phyloP scores from a whole-genome alignment of 1,140 invertebrate species.

The Meloidogyne exigua region DNA sequence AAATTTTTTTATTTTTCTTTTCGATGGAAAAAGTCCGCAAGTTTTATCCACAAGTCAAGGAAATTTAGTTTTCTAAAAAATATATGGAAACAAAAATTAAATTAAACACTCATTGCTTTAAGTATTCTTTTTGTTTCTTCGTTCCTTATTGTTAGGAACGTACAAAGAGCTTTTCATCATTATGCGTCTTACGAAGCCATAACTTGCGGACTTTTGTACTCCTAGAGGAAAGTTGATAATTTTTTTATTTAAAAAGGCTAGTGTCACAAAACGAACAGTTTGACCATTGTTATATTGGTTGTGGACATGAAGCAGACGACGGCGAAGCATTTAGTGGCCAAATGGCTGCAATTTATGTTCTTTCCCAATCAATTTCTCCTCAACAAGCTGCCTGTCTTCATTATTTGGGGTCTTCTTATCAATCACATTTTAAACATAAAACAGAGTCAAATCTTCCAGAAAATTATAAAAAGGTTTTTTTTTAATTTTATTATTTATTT shows the following conservation, averaged over 20 bases:
- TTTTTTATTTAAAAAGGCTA: slow-evolving; percentile 30
- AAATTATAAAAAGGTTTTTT: slow-evolving; percentile 57
- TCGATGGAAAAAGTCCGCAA: too few species aligned
- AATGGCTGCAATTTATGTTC: slow-evolving; percentile 97
- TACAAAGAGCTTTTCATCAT: too few species aligned
- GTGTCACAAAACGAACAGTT: slow-evolving; percentile 74
- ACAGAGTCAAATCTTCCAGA: slow-evolving; percentile 62
- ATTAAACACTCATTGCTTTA: too few species aligned
- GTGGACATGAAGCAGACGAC: slow-evolving; percentile 57
- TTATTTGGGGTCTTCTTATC: slow-evolving; percentile 62
- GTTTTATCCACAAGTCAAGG: too few species aligned
- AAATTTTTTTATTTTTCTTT: slow-evolving; percentile 1
- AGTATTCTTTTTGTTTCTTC: too few species aligned
- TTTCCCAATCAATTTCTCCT: slow-evolving; percentile 93
- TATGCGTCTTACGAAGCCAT: too few species aligned
- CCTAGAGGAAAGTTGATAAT: too few species aligned
- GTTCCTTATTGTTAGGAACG: too few species aligned
- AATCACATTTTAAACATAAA: slow-evolving; percentile 62
- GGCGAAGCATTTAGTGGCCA: slow-evolving; percentile 92
- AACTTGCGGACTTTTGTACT: too few species aligned
- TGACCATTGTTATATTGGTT: slow-evolving; percentile 96
- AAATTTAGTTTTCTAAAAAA: too few species aligned
- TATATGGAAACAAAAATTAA: too few species aligned
- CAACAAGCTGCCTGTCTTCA: slow-evolving; percentile 68
- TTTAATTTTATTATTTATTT: not conserved